Base-by-base conservation (phyloP, 2,888 invertebrate genomes). In the Matsumyia berberina region DNA sequence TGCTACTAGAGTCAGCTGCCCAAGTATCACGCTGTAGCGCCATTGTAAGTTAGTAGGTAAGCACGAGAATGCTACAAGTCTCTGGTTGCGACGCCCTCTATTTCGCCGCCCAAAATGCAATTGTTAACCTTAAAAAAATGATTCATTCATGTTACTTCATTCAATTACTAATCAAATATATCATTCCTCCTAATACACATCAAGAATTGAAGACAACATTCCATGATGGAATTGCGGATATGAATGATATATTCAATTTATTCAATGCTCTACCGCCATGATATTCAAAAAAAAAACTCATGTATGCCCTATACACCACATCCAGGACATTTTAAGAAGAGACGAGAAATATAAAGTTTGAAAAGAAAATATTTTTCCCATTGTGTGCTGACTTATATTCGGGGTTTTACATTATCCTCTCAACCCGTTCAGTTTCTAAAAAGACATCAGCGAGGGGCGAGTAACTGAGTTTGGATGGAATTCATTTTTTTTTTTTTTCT, bases 111-210 rank as follows among this genome's bases (percentile, higher is more conserved):
- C 24, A 29, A 4, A 19, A 19, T 11, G 17, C 17, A 11, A 9
- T 19, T 12, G 7, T 31, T 12, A 8, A 33, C 33, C 46, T 46
- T 33, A 11, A 5, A 33, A 12, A 29, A 53, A 67, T 67, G 17
- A 42, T 35, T 42, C 72, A 42, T 60, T 39, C 70, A 72, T 58
- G 31, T 51, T 37, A 37, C 24, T 29, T 42, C 49, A 72, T 72
- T 72, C 72, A 51, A 39, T 60, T 51, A 39, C 31, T 51, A 60
- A 72, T 51, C 31, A 72, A 60, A 72, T 72, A 51, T 51, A 60
- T 72, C 58, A 55, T 46, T 58, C 19, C 35, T 58, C 29, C 35
- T 37, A 57, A 49, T 51, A 51, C 49, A 17, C 37, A 33, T 51
- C 39, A 49, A 49, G 60, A 60, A 72, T 72, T 51, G 72, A 42